These are phyloP conservation scores for Odontothrips loti DNA, from an alignment of 2,888 invertebrate genomes.

Conservation along the genomic window DNA sequence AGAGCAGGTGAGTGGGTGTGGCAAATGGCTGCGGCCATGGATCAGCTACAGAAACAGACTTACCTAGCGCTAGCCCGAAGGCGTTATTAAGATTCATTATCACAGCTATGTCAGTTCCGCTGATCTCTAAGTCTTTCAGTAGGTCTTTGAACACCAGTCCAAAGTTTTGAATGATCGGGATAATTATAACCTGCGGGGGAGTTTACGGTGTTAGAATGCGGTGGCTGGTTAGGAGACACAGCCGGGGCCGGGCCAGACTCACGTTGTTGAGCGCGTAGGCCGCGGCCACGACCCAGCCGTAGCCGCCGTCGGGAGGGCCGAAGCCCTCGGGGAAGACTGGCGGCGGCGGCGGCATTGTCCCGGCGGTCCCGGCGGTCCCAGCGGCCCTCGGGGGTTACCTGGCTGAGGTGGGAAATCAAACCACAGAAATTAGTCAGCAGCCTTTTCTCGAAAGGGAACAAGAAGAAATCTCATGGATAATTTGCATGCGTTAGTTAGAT, in stretches of 20 bases:
- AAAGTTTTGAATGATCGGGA: constrained; percentile 62
- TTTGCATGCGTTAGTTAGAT: too few relatives aligned
- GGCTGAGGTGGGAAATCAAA: too few relatives aligned
- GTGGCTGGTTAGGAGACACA: too few relatives aligned
- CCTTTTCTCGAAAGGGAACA: too few relatives aligned
- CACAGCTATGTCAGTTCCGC: constrained; percentile 58
- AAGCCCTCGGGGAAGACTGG: background rate
- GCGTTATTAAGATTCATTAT: constrained; percentile 64
- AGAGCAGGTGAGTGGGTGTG: constrained; percentile 23
- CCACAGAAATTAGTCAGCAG: too few relatives aligned
- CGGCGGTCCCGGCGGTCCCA: too few relatives aligned
- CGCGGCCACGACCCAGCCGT: constrained; percentile 69
- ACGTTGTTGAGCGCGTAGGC: constrained; percentile 70
- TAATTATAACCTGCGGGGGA: constrained; percentile 56
- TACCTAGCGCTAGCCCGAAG: constrained; percentile 53
- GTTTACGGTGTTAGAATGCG: constrained; percentile 33
- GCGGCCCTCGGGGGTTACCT: too few relatives aligned
- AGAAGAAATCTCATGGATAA: too few relatives aligned
- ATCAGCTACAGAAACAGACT: constrained; percentile 32
- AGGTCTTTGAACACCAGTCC: constrained; percentile 63
- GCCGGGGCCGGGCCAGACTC: constrained; percentile 46
- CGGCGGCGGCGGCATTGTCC: background rate
- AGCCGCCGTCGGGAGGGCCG: constrained; percentile 66
- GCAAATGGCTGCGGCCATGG: too few relatives aligned
- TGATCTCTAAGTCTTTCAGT: constrained; percentile 54